Percentiles rank a stretch among this genome's conserved stretches.
These are phyloP conservation scores for Apus apus DNA, from an alignment of 2,113 vertebrate species.

Conservation along the genomic window DNA sequence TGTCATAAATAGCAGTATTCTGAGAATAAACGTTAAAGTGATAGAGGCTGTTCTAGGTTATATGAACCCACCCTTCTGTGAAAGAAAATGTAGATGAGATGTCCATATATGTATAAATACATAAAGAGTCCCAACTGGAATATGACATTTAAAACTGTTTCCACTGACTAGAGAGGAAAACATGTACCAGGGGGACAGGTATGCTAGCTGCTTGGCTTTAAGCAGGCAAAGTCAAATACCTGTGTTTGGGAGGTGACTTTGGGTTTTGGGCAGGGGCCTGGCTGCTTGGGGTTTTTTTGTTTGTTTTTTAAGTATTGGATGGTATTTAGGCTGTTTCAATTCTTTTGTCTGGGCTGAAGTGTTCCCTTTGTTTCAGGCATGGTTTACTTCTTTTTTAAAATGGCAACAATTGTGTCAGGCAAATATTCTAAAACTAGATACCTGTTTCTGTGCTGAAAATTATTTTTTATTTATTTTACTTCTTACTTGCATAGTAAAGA, in stretches of 20 bases:
- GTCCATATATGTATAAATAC: neutral
- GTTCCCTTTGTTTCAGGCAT: neutral
- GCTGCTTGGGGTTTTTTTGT: fast-evolving
- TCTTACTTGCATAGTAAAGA: neutral
- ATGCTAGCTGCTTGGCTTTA: neutral
- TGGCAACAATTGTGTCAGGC: neutral
- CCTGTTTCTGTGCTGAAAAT: neutral
- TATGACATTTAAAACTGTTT: neutral
- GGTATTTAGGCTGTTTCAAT: neutral
- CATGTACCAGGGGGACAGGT: neutral
- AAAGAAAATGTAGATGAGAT: neutral
- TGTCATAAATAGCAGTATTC: constrained; percentile 54
- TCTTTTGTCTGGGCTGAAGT: neutral
- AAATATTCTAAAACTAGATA: neutral
- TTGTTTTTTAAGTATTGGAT: neutral
- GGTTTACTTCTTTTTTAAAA: neutral
- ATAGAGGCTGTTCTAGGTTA: neutral
- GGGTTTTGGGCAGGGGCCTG: neutral
- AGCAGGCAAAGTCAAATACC: neutral
- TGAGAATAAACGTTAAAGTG: constrained; percentile 38
- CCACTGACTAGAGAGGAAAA: neutral
- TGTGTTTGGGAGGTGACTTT: neutral
- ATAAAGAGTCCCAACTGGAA: neutral
- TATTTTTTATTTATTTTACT: neutral
- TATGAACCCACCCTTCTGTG: neutral